phyloP scores from a whole-genome alignment of 2,113 vertebrate species.

The Polyodon spathula region DNA sequence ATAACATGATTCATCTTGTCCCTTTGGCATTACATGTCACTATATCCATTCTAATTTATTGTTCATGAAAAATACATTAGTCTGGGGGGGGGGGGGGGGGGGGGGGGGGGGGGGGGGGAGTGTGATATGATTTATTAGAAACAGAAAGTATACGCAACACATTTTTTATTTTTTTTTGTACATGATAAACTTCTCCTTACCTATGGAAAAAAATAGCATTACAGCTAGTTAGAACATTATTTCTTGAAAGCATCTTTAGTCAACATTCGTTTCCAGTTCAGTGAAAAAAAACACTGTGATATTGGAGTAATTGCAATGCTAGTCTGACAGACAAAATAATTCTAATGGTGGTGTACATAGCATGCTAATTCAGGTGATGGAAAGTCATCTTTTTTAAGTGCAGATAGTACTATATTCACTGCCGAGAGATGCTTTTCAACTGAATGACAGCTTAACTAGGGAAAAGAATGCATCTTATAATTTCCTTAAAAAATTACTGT shows the following conservation, averaged over 20 bases:
- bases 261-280: constrained; percentile 12
- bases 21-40: background rate
- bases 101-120: too few species aligned
- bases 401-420: constrained; percentile 46
- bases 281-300: constrained; percentile 38
- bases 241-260: constrained; percentile 15
- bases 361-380: constrained; percentile 46
- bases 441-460: constrained; percentile 48
- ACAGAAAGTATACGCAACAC: too few species aligned
- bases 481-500: constrained; percentile 38
- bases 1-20: constrained; percentile 4
- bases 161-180: too few species aligned
- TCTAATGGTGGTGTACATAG: constrained; percentile 51
- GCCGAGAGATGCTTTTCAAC: constrained; percentile 47
- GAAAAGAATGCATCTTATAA: constrained; percentile 24
- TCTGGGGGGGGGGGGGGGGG: constrained; percentile 5
- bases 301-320: constrained; percentile 7
- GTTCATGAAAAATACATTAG: constrained; percentile 10
- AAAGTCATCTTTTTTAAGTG: constrained; percentile 41
- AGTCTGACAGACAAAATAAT: constrained; percentile 38
- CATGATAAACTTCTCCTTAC: too few species aligned
- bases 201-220: constrained; percentile 4
- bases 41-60: constrained; percentile 3
- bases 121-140: too few species aligned
- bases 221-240: constrained; percentile 9